Conservation (phyloP, 2,113 vertebrate genomes). For the Leiothrix lutea region DNA sequence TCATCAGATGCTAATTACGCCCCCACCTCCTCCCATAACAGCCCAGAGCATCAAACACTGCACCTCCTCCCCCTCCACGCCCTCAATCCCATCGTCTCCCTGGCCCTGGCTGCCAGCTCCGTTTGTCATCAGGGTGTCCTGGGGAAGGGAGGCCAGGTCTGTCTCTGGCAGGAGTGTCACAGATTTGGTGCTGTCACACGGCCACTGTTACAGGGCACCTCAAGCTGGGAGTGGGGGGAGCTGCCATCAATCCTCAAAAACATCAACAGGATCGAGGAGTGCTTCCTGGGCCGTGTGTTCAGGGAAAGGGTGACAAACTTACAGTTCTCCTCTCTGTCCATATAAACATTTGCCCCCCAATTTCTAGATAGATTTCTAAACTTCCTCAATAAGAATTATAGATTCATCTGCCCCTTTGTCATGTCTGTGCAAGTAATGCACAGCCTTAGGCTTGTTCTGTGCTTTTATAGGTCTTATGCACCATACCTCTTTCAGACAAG, state of each 20-base stretch:
- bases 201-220: not conserved
- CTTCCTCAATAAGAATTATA: not conserved
- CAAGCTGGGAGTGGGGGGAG: not conserved
- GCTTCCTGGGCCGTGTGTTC: not conserved
- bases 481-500: not conserved
- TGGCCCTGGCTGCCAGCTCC: accelerated
- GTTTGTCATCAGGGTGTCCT: not conserved
- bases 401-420: not conserved
- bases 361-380: not conserved
- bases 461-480: not conserved
- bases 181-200: not conserved
- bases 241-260: not conserved
- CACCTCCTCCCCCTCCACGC: not conserved
- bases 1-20: not conserved
- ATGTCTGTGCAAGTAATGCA: not conserved
- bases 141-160: accelerated
- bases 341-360: not conserved
- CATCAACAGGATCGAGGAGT: not conserved
- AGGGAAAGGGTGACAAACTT: not conserved
- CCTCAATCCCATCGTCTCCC: not conserved
- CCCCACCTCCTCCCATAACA: not conserved
- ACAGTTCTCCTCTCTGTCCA: not conserved
- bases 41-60: not conserved
- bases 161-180: not conserved
- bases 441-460: not conserved